A percentile compares a stretch with the other conserved stretches of the same genome.
Evolutionary conservation across 2,888 invertebrate genomes (phyloP).

Genomic region (Torymus auratus): DNA sequence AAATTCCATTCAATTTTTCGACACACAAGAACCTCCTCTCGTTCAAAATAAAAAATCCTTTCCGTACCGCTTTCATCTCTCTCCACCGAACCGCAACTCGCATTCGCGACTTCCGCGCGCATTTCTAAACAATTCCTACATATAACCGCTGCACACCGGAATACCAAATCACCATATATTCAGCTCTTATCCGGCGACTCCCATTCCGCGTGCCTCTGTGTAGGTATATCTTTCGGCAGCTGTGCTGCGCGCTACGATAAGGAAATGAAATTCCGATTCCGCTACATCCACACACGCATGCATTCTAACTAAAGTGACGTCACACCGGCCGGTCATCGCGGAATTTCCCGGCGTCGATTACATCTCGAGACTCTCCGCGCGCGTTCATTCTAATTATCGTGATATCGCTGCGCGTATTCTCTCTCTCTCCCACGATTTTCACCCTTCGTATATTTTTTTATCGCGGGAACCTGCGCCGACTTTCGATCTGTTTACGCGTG

Average conservation of each 20-base stretch:
- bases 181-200: constrained; percentile 16
- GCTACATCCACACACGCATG: neutral
- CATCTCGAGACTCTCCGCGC: neutral
- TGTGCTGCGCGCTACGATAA: constrained; percentile 9
- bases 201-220: constrained; percentile 11
- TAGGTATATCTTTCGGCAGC: constrained; percentile 10
- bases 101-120: too few species aligned
- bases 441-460: neutral
- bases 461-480: neutral
- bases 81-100: too few species aligned
- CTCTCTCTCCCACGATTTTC: too few species aligned
- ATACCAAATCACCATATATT: too few species aligned
- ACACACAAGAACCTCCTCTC: too few species aligned
- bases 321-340: neutral
- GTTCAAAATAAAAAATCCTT: too few species aligned
- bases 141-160: too few species aligned
- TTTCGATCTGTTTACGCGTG: constrained; percentile 21
- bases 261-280: constrained; percentile 26
- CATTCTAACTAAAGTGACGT: constrained; percentile 17
- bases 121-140: too few species aligned
- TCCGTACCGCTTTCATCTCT: too few species aligned
- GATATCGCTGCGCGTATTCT: too few species aligned
- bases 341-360: constrained; percentile 23
- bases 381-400: too few species aligned
- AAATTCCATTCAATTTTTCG: too few species aligned